phyloP scores from a whole-genome alignment of 1,140 invertebrate species.

The Elymnias hypermnestra region DNA sequence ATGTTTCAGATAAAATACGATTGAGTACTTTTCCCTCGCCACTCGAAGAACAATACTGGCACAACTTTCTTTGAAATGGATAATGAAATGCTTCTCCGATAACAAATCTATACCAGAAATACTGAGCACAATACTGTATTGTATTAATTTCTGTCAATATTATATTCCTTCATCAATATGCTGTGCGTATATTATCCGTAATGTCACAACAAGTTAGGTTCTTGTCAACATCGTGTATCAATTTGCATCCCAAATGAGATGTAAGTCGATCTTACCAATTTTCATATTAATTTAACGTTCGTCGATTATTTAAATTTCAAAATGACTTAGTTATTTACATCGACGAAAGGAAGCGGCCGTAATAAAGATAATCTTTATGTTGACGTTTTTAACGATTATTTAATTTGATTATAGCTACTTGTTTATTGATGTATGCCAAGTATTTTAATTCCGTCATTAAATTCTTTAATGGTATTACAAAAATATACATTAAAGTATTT shows the following conservation, averaged over 20 bases:
- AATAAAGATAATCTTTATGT: not conserved
- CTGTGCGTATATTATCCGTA: not conserved
- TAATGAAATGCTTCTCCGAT: no score
- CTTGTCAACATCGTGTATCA: constrained; percentile 3
- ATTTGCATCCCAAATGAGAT: constrained; percentile 5
- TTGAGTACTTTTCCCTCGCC: no score
- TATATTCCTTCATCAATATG: not conserved
- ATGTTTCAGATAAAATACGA: no score
- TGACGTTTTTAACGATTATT: constrained; percentile 3
- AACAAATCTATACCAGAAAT: no score
- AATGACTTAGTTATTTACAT: constrained; percentile 3
- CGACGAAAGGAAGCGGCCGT: not conserved
- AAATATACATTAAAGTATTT: no score
- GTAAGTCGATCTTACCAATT: constrained; percentile 5
- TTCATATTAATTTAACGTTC: constrained; percentile 3
- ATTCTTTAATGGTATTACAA: no score
- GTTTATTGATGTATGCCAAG: not conserved
- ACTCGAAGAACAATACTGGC: no score
- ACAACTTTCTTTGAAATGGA: no score
- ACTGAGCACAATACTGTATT: no score
- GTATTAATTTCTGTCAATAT: not conserved
- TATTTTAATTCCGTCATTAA: not conserved
- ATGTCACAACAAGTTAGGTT: constrained; percentile 3
- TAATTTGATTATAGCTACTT: not conserved
- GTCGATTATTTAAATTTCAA: constrained; percentile 8